Base-by-base conservation (phyloP, 2,888 invertebrate genomes). In the Orthosia gothica region DNA sequence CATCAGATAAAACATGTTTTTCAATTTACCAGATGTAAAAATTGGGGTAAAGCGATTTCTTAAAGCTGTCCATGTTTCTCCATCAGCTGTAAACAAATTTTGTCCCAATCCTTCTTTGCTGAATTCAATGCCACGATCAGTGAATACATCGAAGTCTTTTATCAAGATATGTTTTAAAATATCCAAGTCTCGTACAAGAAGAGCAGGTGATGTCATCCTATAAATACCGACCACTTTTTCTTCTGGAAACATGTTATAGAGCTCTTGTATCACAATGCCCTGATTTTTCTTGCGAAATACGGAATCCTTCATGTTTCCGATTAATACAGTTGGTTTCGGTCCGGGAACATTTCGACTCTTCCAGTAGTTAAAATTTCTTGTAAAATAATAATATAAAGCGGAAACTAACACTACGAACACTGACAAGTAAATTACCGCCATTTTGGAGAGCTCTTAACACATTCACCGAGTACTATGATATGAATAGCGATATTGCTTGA, bases 171-270 rank as follows among this genome's bases (percentile, higher is more conserved):
- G 87, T 82, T 93, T 94, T 12, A 94, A 83, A 5, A 93, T 70
- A 12, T 95, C 93, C 47, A 93, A 82, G 78, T 95, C 94, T n/a
- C 91, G 84, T 15, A 95, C 74, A 9, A 94, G 55, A n/a, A 94
- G 63, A 50, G 83, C 80, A 0, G 93, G 93, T 15, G 88, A 88
- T 0, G 91, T 91, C 88, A 92, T 89, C 74, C 91, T 91, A 62
- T 90, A 94, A 1, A 93, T 26, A 2, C 95, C 94, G 2, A 94
- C 90, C 0, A 93, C 83, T 84, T 93, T 93, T 79, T 93, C 93
- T 9, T 92, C 86, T 0, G 92, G 91, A 68, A 82, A 94, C 11
- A 84, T 74, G 0, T 90, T 55, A 50, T 74, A 74, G 12, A 74
- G 70, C 20, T 74, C 74, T 50, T 74, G 70, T 15, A 74, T 57